Conservation (phyloP, 2,888 invertebrate species). For the Darwinula stevensoni region DNA sequence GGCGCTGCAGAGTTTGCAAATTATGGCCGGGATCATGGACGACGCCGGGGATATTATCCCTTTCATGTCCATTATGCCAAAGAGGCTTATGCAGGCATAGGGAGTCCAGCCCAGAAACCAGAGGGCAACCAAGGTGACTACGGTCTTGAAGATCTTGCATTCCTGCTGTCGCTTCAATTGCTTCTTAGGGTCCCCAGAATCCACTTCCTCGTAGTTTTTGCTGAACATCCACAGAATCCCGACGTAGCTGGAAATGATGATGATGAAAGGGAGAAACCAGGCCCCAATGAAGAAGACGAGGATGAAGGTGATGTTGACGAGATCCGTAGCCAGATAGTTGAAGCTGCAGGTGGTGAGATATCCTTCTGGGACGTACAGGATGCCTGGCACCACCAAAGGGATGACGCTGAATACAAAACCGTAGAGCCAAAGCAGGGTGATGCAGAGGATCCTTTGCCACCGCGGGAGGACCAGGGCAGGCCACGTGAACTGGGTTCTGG, state of each 20-base stretch:
- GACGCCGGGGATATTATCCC: conserved; percentile 30
- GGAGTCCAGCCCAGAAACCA: conserved; percentile 60
- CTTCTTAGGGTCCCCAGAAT: conserved; percentile 3
- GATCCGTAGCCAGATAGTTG: conserved; percentile 37
- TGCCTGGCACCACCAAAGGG: conserved; percentile 38
- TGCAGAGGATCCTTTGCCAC: conserved; percentile 28
- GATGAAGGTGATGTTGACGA: conserved; percentile 31
- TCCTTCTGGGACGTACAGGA: conserved; percentile 50
- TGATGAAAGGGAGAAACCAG: conserved; percentile 36
- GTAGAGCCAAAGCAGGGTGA: conserved; percentile 38
- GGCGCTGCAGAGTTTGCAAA: conserved; percentile 13
- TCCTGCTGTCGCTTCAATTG: conserved; percentile 26
- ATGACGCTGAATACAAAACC: conserved; percentile 33
- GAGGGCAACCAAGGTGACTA: conserved; percentile 33
- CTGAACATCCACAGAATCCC: conserved; percentile 24
- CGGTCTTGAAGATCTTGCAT: conserved; percentile 32
- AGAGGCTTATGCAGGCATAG: conserved; percentile 38
- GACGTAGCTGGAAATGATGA: conserved; percentile 39
- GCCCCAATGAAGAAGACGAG: conserved; percentile 40
- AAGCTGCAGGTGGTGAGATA: conserved; percentile 57
- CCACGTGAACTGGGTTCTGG: conserved; percentile 40
- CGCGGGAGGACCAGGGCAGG: no score
- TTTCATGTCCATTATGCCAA: conserved; percentile 35
- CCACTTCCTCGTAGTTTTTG: not conserved
- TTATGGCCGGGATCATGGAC: conserved; percentile 13